Conservation (phyloP, 2,888 invertebrate species). For the Invenusta paracnida region DNA sequence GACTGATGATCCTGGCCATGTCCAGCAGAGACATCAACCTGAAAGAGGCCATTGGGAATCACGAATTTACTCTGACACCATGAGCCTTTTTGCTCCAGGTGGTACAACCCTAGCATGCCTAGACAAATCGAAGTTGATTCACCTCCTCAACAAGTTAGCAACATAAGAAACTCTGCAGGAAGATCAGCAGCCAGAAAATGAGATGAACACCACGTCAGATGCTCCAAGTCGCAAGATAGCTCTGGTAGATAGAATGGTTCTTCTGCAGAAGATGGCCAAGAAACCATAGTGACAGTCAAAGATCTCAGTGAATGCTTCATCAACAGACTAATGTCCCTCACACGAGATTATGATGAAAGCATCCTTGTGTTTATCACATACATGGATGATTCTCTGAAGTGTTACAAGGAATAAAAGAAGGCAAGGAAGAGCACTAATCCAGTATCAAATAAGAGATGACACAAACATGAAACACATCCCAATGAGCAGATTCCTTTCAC, state of each 20-base stretch:
- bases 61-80: neutral
- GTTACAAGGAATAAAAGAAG: neutral
- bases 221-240: conserved; percentile 22
- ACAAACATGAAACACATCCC: conserved; percentile 41
- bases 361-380: conserved; percentile 8
- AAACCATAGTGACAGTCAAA: conserved; percentile 23
- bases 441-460: conserved; percentile 41
- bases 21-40: neutral
- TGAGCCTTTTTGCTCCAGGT: neutral
- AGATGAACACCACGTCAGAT: neutral
- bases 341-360: conserved; percentile 24
- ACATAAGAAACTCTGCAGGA: neutral
- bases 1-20: neutral
- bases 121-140: neutral
- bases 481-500: conserved; percentile 43
- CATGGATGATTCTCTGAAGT: conserved; percentile 10
- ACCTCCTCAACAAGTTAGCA: conserved; percentile 22
- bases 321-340: conserved; percentile 37
- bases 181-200: conserved; percentile 8
- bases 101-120: neutral
- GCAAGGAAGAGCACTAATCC: neutral
- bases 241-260: conserved; percentile 23
- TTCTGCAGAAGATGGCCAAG: conserved; percentile 19
- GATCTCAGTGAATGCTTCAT: neutral
- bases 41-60: neutral